phyloP scores from a whole-genome alignment of 2,797 vertebrate genomes.

The Falco rusticolus region DNA sequence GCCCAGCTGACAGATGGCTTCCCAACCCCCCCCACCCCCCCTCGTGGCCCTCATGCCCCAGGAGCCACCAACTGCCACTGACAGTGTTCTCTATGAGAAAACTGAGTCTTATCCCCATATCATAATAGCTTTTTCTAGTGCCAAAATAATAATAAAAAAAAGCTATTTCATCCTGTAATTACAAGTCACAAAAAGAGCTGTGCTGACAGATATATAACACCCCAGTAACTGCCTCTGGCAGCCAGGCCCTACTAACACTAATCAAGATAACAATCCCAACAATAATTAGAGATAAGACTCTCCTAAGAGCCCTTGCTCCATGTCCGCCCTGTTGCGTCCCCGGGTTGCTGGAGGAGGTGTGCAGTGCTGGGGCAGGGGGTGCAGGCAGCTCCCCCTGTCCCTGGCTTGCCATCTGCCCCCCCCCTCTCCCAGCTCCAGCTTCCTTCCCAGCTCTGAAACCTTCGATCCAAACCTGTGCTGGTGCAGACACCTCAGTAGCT shows the following conservation, averaged over 20 bases:
- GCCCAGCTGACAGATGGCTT: neutral
- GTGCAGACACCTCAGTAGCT: neutral
- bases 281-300: neutral
- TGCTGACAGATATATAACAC: neutral
- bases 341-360: rapidly evolving
- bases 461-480: rapidly evolving
- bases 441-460: neutral
- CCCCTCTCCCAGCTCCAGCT: neutral
- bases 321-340: too few relatives aligned
- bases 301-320: neutral
- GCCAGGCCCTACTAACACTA: neutral
- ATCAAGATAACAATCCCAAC: neutral
- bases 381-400: neutral
- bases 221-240: neutral
- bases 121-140: neutral
- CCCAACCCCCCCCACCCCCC: neutral
- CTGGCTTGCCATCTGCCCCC: too few relatives aligned
- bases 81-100: neutral
- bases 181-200: neutral
- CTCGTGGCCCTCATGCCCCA: neutral
- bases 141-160: neutral
- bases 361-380: neutral
- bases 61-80: neutral
- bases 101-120: neutral
- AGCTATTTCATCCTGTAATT: slow-evolving; percentile 14